Evolutionary conservation across 2,888 invertebrate genomes (phyloP).

Genomic region (Scaptomyza cyrtandrae): DNA sequence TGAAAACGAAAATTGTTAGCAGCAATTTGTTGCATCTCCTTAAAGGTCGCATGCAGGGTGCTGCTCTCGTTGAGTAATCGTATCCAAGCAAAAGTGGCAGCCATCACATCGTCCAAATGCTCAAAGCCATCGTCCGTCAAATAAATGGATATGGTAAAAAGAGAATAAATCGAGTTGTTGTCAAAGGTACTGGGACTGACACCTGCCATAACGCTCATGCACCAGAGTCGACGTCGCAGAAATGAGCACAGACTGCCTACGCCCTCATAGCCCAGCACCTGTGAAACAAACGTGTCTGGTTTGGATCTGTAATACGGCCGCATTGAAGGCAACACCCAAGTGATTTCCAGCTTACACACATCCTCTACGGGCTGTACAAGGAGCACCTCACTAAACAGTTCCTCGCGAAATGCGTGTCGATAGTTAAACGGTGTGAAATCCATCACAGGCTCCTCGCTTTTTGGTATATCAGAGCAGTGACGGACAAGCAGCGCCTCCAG

Average conservation of each 20-base stretch:
- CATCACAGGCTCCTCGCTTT: conserved; percentile 87
- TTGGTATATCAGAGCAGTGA: conserved; percentile 89
- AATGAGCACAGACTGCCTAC: conserved; percentile 92
- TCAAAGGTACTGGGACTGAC: conserved; percentile 91
- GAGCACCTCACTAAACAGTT: conserved; percentile 85
- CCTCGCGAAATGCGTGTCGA: conserved; percentile 74
- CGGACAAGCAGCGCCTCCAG: conserved; percentile 83
- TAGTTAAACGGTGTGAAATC: conserved; percentile 86
- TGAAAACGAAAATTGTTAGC: conserved; percentile 90
- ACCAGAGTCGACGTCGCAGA: conserved; percentile 90
- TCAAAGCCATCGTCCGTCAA: conserved; percentile 91
- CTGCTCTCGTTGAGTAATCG: conserved; percentile 87
- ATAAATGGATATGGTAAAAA: conserved; percentile 89
- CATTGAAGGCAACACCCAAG: conserved; percentile 83
- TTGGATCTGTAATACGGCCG: conserved; percentile 79
- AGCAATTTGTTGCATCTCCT: conserved; percentile 89
- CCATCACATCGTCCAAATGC: conserved; percentile 90
- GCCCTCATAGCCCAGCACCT: conserved; percentile 93
- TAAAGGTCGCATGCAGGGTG: conserved; percentile 62
- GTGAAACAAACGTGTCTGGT: conserved; percentile 89
- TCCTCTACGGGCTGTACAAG: conserved; percentile 91
- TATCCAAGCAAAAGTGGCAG: conserved; percentile 92
- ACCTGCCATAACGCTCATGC: conserved; percentile 89
- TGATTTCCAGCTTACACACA: conserved; percentile 87
- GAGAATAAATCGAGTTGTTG: conserved; percentile 90